A percentile compares a stretch with the other conserved stretches of the same genome.
These are phyloP conservation scores for Mesitornis unicolor DNA, from an alignment of 2,113 vertebrate species.

Conservation along the genomic window DNA sequence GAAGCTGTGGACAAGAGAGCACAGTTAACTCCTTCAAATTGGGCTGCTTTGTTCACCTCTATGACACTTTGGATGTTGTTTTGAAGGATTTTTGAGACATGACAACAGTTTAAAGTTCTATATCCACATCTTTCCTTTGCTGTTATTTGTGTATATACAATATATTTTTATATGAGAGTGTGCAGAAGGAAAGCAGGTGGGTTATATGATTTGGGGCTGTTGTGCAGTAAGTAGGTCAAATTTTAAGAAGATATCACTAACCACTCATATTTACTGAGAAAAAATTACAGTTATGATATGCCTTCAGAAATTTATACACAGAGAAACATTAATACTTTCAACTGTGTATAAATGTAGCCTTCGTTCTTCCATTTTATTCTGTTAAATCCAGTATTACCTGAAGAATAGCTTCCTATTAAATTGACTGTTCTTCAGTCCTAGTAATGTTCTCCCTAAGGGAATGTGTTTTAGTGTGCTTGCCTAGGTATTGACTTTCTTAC, in stretches of 20 bases:
- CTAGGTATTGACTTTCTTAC: not conserved
- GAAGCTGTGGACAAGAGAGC: not conserved
- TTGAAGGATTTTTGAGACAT: not conserved
- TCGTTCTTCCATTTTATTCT: not conserved
- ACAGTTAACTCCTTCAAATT: not conserved
- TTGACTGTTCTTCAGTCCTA: not conserved
- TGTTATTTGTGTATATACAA: not conserved
- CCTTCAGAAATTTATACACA: not conserved
- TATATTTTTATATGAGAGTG: not conserved
- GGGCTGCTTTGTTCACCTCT: not conserved
- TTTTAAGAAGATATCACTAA: not conserved
- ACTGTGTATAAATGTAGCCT: not conserved
- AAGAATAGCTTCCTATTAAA: not conserved
- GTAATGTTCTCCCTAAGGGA: not conserved
- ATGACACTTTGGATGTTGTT: not conserved
- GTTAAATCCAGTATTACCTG: not conserved
- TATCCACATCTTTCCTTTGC: not conserved
- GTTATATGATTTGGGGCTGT: not conserved
- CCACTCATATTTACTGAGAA: not conserved
- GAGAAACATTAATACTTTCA: not conserved
- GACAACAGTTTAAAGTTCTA: not conserved
- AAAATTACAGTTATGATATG: not conserved
- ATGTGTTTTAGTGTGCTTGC: not conserved
- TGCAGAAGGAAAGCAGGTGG: not conserved
- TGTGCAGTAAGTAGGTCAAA: not conserved